A percentile compares a stretch with the other conserved stretches of the same genome.
These are phyloP conservation scores for Formica aserva DNA, from an alignment of 2,888 invertebrate genomes.

Conservation along the genomic window DNA sequence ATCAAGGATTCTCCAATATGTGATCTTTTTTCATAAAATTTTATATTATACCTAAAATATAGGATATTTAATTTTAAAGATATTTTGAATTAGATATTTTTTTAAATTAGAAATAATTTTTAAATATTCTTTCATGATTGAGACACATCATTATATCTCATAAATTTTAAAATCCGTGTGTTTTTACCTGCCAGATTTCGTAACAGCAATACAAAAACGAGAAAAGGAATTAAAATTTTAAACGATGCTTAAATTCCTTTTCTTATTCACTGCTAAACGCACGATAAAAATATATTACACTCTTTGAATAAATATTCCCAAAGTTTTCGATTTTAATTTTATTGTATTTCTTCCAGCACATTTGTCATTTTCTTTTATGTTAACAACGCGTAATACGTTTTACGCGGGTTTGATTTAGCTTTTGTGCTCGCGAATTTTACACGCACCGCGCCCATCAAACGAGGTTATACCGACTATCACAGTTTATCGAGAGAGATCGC, in stretches of 20 bases:
- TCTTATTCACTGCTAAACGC: neutral
- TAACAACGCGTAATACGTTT: conserved; percentile 18
- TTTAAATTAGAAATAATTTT: neutral
- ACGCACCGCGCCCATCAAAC: conserved; percentile 31
- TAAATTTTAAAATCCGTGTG: neutral
- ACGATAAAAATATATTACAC: neutral
- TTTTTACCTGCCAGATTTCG: neutral
- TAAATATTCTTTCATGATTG: neutral
- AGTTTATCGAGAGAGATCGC: conserved; percentile 51
- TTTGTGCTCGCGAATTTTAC: conserved; percentile 13
- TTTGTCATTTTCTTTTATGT: conserved; percentile 16
- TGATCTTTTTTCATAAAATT: neutral
- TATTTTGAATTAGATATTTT: neutral
- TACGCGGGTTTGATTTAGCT: conserved; percentile 12
- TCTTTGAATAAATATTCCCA: neutral
- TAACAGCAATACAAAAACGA: neutral
- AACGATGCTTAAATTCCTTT: neutral
- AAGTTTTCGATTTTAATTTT: neutral
- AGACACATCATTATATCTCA: neutral
- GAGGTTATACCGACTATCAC: conserved; percentile 26
- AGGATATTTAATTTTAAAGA: neutral
- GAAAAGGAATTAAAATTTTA: neutral
- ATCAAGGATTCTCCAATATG: neutral
- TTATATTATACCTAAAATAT: neutral
- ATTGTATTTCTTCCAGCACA: neutral